Percentiles rank a stretch among this genome's conserved stretches.
These are phyloP conservation scores for Polydrusus tereticollis DNA, from an alignment of 2,888 invertebrate genomes.

Conservation along the genomic window DNA sequence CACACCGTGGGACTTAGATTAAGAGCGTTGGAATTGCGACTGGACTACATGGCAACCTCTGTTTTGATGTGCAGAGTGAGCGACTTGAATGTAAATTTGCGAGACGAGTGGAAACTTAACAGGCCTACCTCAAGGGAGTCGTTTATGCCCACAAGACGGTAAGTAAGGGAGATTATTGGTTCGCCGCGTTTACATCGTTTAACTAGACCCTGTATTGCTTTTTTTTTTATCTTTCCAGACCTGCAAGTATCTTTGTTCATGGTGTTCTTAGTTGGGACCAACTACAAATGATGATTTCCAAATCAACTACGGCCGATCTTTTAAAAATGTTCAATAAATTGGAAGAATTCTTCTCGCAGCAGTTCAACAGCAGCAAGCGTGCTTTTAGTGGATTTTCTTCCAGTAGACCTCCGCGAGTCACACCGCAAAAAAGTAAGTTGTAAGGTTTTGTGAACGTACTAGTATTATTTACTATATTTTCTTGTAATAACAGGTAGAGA, in stretches of 20 bases:
- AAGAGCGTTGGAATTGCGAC: constrained; percentile 87
- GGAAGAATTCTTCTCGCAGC: constrained; percentile 97
- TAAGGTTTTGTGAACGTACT: too few relatives aligned
- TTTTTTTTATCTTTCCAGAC: constrained; percentile 72
- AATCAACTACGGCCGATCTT: constrained; percentile 96
- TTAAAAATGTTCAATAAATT: constrained; percentile 97
- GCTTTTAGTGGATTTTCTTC: constrained; percentile 75
- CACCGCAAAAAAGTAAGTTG: constrained; percentile 61
- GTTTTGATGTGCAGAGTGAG: constrained; percentile 93
- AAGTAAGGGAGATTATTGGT: too few relatives aligned
- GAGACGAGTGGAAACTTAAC: constrained; percentile 89
- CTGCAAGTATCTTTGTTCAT: constrained; percentile 67
- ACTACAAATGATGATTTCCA: constrained; percentile 95
- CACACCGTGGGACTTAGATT: constrained; percentile 82
- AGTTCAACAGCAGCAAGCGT: constrained; percentile 95
- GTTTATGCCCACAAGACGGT: constrained; percentile 77
- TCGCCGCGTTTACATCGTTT: too few relatives aligned
- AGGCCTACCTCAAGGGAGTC: constrained; percentile 67
- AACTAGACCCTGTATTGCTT: too few relatives aligned
- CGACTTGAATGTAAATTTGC: constrained; percentile 81
- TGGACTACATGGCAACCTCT: constrained; percentile 99
- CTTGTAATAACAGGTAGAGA: constrained; percentile 50
- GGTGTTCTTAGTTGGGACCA: constrained; percentile 96
- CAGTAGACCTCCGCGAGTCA: constrained; percentile 59
- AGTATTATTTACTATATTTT: too few relatives aligned